Evolutionary conservation across 2,113 vertebrate species (phyloP), one percentile per base, ranked within the genome.

Genomic region (Ciconia stormi): DNA sequence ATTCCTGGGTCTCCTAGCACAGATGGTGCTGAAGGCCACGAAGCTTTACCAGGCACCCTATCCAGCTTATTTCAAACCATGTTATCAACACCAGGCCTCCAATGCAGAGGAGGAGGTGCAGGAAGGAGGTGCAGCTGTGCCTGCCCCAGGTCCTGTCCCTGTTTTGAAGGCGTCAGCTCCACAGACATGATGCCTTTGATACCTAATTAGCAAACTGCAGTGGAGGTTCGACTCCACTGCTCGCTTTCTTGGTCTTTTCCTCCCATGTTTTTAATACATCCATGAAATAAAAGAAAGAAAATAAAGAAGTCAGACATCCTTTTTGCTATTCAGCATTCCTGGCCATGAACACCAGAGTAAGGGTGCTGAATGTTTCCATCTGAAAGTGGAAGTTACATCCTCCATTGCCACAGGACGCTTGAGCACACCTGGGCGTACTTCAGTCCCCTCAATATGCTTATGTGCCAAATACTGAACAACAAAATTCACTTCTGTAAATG

Each of bases 241-340:
- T 67, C 62, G 9, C 4, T 79, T 52, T 82, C 38, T 47, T 52
- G 14, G 18, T 19, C 26, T 66, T 76, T 74, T 65, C 19, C 27
- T 78, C 22, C 7, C 1, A 0, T 6, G 3, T 22, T 73, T 89
- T 58, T 49, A 66, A 22, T 19, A 32, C 7, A n/a, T 22, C 10
- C 9, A 17, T 4, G 4, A 69, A 58, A 58, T 8, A n/a, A 32
- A 30, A 6, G 2, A 10, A 23, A n/a, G 10, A 29, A 22, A n/a
- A 9, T 1, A 47, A 32, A 30, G 1, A 59, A 13, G 38, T 4
- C 1, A 32, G 3, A 18, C 5, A 53, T 16, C 8, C 9, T 79
- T 73, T 70, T 53, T 29, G 13, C 6, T 71, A 70, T 91, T 55
- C 32, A 52, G 22, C 29, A 9, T 50, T 77, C 32, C 42, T 76